Conservation (phyloP, 2,797 vertebrate genomes). For the Smutsia temminckii region DNA sequence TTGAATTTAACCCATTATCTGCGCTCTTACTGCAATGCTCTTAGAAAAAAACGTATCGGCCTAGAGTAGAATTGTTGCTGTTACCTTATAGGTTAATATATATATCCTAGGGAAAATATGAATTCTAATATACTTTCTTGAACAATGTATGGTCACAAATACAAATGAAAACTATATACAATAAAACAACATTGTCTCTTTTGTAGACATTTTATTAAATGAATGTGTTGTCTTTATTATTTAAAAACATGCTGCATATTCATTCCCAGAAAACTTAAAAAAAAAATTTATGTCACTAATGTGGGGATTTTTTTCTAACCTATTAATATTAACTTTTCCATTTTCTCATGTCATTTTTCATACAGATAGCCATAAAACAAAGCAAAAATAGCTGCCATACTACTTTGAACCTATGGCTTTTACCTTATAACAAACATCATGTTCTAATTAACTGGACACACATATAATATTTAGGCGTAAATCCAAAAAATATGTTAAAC, state of each 20-base stretch:
- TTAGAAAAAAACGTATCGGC: neutral
- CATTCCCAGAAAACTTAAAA: neutral
- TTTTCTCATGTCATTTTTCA: slow-evolving; percentile 24
- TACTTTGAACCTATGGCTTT: neutral
- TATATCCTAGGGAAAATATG: neutral
- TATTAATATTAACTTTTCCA: neutral
- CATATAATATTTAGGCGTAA: neutral
- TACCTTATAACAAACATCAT: neutral
- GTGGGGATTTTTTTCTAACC: neutral
- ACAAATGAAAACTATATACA: neutral
- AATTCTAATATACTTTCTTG: slow-evolving; percentile 19
- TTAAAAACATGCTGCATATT: neutral
- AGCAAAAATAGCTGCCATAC: neutral
- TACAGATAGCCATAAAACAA: slow-evolving; percentile 32
- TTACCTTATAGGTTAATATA: neutral
- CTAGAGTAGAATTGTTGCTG: neutral
- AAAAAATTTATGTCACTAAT: neutral
- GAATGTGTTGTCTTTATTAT: neutral
- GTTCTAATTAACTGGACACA: slow-evolving; percentile 12
- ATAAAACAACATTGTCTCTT: neutral
- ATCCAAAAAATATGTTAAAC: slow-evolving; percentile 16
- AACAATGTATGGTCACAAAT: neutral
- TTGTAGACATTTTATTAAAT: neutral
- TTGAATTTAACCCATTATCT: neutral
- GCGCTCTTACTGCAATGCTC: neutral